These are phyloP conservation scores for Bostrychus sinensis DNA, from an alignment of 2,113 vertebrate species.

Conservation along the genomic window DNA sequence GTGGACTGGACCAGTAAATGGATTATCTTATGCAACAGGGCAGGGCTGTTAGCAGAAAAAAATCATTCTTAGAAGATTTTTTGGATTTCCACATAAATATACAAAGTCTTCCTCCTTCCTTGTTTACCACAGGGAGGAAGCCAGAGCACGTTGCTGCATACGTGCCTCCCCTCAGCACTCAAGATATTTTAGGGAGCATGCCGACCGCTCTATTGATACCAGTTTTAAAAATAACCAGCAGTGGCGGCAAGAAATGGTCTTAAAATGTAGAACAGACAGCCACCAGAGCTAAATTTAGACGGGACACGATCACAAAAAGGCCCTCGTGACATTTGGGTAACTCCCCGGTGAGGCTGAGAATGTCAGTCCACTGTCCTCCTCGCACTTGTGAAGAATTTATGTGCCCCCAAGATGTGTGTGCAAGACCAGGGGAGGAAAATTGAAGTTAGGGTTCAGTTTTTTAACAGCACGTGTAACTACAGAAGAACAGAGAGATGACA, in stretches of 20 bases:
- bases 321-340: constrained; percentile 62
- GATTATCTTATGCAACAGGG: too few relatives aligned
- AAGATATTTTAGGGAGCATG: constrained; percentile 61
- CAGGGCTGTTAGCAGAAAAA: too few relatives aligned
- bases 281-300: constrained; percentile 67
- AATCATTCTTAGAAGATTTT: too few relatives aligned
- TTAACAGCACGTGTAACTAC: too few relatives aligned
- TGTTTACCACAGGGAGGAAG: constrained; percentile 28
- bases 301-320: constrained; percentile 56
- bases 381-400: constrained; percentile 45
- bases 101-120: constrained; percentile 6
- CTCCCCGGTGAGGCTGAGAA: constrained; percentile 46
- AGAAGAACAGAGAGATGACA: too few relatives aligned
- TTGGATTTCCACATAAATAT: not conserved
- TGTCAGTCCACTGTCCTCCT: constrained; percentile 46
- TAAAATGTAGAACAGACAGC: constrained; percentile 64
- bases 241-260: constrained; percentile 51
- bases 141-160: constrained; percentile 37
- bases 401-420: constrained; percentile 25
- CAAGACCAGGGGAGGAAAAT: constrained; percentile 16
- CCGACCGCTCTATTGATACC: constrained; percentile 55
- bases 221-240: constrained; percentile 69
- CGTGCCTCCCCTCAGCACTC: constrained; percentile 20
- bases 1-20: not conserved
- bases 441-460: constrained; percentile 3